These are phyloP conservation scores for Ctena decussata DNA, from an alignment of 2,888 invertebrate genomes.

Conservation along the genomic window DNA sequence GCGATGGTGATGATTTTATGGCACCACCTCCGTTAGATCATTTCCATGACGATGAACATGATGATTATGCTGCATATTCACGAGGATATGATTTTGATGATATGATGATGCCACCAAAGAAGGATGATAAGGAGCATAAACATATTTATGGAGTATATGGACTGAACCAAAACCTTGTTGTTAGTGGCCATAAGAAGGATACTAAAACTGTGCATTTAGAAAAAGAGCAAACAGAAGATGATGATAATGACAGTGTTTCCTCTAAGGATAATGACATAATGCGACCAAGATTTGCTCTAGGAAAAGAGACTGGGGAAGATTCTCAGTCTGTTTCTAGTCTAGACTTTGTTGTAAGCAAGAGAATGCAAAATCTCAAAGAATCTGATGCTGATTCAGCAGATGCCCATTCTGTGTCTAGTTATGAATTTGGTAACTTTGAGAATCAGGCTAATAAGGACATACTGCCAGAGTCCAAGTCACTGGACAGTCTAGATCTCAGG, in stretches of 20 bases:
- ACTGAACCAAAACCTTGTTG: slow-evolving; percentile 49
- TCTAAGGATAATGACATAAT: slow-evolving; percentile 63
- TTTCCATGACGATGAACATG: slow-evolving; percentile 70
- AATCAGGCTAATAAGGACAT: slow-evolving; percentile 38
- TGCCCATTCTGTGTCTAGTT: slow-evolving; percentile 79
- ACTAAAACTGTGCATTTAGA: background rate
- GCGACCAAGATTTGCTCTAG: slow-evolving; percentile 44
- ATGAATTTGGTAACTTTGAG: slow-evolving; percentile 74
- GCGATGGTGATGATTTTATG: slow-evolving; percentile 68
- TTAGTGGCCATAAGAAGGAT: slow-evolving; percentile 47
- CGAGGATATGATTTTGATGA: slow-evolving; percentile 80
- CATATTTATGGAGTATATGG: slow-evolving; percentile 66
- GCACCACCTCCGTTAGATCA: slow-evolving; percentile 80
- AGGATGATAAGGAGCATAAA: slow-evolving; percentile 47
- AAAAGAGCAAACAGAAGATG: slow-evolving; percentile 37
- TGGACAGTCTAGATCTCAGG: slow-evolving; percentile 83
- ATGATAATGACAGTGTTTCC: slow-evolving; percentile 66
- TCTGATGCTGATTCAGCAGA: slow-evolving; percentile 68
- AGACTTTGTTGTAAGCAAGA: slow-evolving; percentile 75
- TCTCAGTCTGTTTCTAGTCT: slow-evolving; percentile 84
- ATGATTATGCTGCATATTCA: slow-evolving; percentile 74
- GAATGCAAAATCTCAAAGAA: slow-evolving; percentile 56
- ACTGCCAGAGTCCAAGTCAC: slow-evolving; percentile 79
- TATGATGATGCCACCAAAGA: slow-evolving; percentile 58
- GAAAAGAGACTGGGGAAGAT: slow-evolving; percentile 73